Percentiles rank a stretch among this genome's conserved stretches.
Evolutionary conservation across 1,140 invertebrate genomes (phyloP).

Genomic region (Procambarus virginalis): DNA sequence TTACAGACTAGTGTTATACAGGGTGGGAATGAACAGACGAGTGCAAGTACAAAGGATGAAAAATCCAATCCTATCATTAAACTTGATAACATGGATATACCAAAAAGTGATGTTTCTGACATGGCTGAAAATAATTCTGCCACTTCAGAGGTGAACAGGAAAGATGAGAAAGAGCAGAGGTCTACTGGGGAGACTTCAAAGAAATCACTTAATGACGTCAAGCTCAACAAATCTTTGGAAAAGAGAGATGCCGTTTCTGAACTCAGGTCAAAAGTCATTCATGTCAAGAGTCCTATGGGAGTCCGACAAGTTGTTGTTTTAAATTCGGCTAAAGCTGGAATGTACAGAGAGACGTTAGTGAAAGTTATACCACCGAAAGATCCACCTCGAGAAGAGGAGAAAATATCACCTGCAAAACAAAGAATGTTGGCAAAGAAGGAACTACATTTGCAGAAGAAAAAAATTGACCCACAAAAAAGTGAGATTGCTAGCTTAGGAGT

Average conservation of each 20-base stretch:
- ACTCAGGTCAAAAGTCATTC: conserved; percentile 35
- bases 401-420: conserved; percentile 7
- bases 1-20: no score
- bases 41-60: neutral
- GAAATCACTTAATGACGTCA: neutral
- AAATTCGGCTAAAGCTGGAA: conserved; percentile 42
- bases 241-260: neutral
- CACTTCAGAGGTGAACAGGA: neutral
- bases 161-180: neutral
- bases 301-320: conserved; percentile 47
- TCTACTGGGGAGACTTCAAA: neutral
- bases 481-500: neutral
- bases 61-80: neutral
- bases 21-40: no score
- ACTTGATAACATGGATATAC: neutral
- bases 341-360: conserved; percentile 31
- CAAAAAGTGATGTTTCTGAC: neutral
- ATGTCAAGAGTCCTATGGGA: conserved; percentile 39
- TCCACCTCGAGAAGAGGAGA: conserved; percentile 50
- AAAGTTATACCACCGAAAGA: conserved; percentile 53
- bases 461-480: neutral
- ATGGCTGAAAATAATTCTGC: neutral
- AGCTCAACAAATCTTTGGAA: neutral
- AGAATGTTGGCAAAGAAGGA: conserved; percentile 16
- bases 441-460: neutral